Percentiles rank a stretch among this genome's conserved stretches.
Conservation (phyloP, 2,797 vertebrate genomes). For the Leptatherina wallacei region DNA sequence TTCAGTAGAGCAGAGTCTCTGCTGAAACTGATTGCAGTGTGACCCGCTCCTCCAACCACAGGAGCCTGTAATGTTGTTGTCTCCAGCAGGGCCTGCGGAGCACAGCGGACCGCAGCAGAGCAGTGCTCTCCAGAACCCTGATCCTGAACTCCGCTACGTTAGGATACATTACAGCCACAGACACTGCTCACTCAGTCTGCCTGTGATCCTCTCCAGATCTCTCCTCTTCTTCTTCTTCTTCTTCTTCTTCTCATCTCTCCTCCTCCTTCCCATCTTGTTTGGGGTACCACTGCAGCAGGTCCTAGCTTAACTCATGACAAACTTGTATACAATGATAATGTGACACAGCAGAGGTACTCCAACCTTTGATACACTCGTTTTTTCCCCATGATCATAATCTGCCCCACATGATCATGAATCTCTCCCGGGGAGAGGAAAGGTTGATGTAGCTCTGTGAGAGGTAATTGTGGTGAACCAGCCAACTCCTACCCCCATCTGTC, state of each 20-base stretch:
- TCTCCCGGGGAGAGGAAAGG: conserved; percentile 17
- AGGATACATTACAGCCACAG: conserved; percentile 50
- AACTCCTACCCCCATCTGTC: conserved; percentile 53
- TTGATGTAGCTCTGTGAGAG: conserved; percentile 4
- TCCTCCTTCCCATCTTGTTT: conserved; percentile 20
- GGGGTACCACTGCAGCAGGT: conserved; percentile 29
- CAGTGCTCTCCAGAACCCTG: conserved; percentile 52
- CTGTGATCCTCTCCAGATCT: conserved; percentile 32
- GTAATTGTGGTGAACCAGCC: conserved; percentile 20
- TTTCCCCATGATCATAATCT: conserved; percentile 46
- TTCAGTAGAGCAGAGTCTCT: conserved; percentile 21
- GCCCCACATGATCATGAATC: conserved; percentile 37
- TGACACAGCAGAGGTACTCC: conserved; percentile 4
- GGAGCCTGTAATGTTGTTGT: conserved; percentile 36
- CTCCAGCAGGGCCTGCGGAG: conserved; percentile 77
- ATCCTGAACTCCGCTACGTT: conserved; percentile 60
- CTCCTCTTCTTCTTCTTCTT: conserved; percentile 19
- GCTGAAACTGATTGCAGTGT: conserved; percentile 13
- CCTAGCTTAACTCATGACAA: conserved; percentile 31
- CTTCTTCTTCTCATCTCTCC: conserved; percentile 1
- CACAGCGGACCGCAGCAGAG: conserved; percentile 70
- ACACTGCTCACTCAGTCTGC: conserved; percentile 38
- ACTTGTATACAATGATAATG: conserved; percentile 30
- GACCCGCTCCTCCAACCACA: conserved; percentile 36
- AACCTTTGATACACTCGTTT: conserved; percentile 10